Percentiles rank a stretch among this genome's conserved stretches.
These are phyloP conservation scores for Drosophila teissieri DNA, from an alignment of 1,140 invertebrate species.

Conservation along the genomic window DNA sequence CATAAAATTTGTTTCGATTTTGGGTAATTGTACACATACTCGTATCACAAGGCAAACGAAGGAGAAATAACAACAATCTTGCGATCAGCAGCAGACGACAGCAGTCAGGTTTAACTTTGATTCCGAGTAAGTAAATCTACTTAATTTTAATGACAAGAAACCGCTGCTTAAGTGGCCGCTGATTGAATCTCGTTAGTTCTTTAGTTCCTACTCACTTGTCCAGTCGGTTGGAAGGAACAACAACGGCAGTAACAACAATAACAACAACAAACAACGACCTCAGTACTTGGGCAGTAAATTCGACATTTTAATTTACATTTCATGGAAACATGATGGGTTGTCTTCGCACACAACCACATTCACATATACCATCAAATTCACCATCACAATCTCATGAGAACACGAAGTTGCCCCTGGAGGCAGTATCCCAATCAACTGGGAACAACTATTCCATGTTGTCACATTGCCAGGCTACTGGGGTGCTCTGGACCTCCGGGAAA, in stretches of 20 bases:
- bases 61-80: constrained; percentile 1
- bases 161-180: constrained; percentile 65
- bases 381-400: not conserved
- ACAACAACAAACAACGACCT: constrained; percentile 43
- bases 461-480: not conserved
- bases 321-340: constrained; percentile 53
- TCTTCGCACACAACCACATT: not conserved
- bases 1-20: constrained; percentile 39
- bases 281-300: constrained; percentile 75
- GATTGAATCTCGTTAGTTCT: constrained; percentile 72
- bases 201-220: not conserved
- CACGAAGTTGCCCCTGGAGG: not conserved
- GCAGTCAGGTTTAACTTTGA: constrained; percentile 21
- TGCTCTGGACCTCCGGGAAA: not conserved
- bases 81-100: constrained; percentile 10
- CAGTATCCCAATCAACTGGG: constrained; percentile 1
- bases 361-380: too few species aligned
- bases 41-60: not conserved
- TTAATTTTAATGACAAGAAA: constrained; percentile 75
- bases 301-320: constrained; percentile 78
- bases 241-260: constrained; percentile 17
- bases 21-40: constrained; percentile 31
- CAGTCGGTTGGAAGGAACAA: not conserved
- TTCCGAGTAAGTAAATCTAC: constrained; percentile 73
- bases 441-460: constrained; percentile 14